phyloP scores from a whole-genome alignment of 1,140 invertebrate species.

The silkworm (Bombyx mori) region DNA sequence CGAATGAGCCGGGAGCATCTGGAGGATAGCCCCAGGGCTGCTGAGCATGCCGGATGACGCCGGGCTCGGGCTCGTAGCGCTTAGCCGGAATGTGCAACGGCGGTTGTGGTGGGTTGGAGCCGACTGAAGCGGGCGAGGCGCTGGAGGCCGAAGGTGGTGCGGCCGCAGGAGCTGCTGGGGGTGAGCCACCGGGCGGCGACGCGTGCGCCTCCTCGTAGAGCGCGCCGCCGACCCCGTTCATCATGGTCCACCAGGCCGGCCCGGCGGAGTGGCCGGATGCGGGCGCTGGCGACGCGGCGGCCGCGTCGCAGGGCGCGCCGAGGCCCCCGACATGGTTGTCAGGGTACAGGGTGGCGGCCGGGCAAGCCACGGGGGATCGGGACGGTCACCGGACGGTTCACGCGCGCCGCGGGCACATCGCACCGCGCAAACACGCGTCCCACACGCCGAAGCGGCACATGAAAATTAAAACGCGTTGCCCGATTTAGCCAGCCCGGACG shows the following conservation, averaged over 20 bases:
- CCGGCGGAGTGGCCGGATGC: constrained; percentile 84
- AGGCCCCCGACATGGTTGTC: constrained; percentile 83
- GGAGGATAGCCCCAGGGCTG: constrained; percentile 81
- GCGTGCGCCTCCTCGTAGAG: constrained; percentile 82
- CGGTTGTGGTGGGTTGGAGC: constrained; percentile 71
- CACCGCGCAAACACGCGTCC: constrained; percentile 61
- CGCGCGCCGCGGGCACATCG: constrained; percentile 62
- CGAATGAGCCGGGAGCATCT: constrained; percentile 75
- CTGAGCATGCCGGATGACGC: constrained; percentile 82
- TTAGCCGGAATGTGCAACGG: constrained; percentile 89
- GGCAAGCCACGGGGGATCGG: constrained; percentile 81
- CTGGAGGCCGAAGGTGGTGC: constrained; percentile 77
- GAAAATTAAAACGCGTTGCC: constrained; percentile 64
- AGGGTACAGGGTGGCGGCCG: constrained; percentile 83
- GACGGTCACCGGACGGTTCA: constrained; percentile 47
- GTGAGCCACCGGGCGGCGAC: constrained; percentile 70
- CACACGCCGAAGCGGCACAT: constrained; percentile 56
- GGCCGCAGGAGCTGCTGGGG: constrained; percentile 63
- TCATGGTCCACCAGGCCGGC: constrained; percentile 86
- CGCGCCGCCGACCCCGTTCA: constrained; percentile 77
- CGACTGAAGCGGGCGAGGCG: constrained; percentile 79
- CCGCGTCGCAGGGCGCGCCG: constrained; percentile 78
- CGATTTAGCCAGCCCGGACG: constrained; percentile 61
- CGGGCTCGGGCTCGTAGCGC: constrained; percentile 77
- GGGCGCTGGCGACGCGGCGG: constrained; percentile 81